Evolutionary conservation across 1,140 invertebrate genomes (phyloP), one percentile per base, ranked within the genome.

Genomic region (Venustaconcha ellipsiformis): DNA sequence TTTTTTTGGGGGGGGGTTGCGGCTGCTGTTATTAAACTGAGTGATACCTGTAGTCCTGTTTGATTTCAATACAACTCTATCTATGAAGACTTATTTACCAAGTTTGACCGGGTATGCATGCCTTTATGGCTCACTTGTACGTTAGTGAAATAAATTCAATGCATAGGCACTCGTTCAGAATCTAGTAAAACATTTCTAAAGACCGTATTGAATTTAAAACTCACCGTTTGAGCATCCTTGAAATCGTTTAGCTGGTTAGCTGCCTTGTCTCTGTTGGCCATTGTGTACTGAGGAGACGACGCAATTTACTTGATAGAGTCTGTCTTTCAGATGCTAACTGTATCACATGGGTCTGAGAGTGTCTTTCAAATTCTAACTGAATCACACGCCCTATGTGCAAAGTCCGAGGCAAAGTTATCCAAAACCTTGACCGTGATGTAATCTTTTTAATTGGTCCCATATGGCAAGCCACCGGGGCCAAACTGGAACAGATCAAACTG

Each of bases 181-280:
- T 15, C 57, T 14, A 17, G 15, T 67, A 23, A 23, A 15, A 17
- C 60, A 57, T 17, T 4, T 57, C 70, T 26, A 23, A 13, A 75
- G 18, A 57, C 58, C 23, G 15, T 55, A 14, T 1, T 30, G 17
- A 15, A 60, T 57, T 72, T 62, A 6, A 4, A 70, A 78, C 73
- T 87, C 91, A 94, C 94, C 92, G 92, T 92, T 48, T 92, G 82
- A 2, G 84, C 85, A 83, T 93, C 93, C 82, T 92, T 93, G 86
- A 92, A 95, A 68, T 93, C 91, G 67, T 92, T 91, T 57, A 95
- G 89, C 89, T 95, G 94, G 67, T 95, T 93, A 8, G 93, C 85
- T 6, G 94, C 92, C 68, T 92, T 92, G 86, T 94, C 93, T 74
- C 89, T 85, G 80, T 78, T 76, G 57, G 83, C 79, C 86, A 87